Percentiles rank a stretch among this genome's conserved stretches.
Evolutionary conservation across 2,797 vertebrate genomes (phyloP).

Genomic region (Lepus oiostolus): DNA sequence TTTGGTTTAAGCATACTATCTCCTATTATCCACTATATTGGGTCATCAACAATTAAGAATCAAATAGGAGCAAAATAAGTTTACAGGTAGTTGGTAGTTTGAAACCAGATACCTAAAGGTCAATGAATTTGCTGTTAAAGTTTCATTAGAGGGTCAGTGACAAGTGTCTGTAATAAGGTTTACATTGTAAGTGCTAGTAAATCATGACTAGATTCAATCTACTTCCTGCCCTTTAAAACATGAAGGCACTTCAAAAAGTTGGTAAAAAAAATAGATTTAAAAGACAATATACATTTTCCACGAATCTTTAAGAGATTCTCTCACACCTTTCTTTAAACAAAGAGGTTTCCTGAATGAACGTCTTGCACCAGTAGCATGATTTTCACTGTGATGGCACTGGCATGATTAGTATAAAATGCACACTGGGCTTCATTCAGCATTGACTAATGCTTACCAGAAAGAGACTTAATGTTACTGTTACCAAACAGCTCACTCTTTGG

Average conservation of each 20-base stretch:
- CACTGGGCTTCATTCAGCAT: not conserved
- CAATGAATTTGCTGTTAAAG: not conserved
- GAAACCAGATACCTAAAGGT: not conserved
- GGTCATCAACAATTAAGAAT: not conserved
- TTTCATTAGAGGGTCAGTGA: not conserved
- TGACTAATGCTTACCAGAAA: not conserved
- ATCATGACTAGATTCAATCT: not conserved
- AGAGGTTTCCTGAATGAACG: not conserved
- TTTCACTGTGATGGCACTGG: not conserved
- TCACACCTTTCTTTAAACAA: not conserved
- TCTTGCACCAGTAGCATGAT: not conserved
- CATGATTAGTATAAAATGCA: slow-evolving; percentile 25
- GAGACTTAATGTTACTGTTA: not conserved
- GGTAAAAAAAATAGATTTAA: no score
- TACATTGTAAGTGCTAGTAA: not conserved
- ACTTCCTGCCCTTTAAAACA: not conserved
- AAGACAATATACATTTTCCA: no score
- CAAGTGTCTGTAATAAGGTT: not conserved
- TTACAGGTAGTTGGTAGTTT: not conserved
- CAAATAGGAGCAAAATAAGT: slow-evolving; percentile 22
- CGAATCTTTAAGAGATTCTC: no score
- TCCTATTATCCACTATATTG: not conserved
- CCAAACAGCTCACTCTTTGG: not conserved
- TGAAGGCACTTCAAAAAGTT: no score
- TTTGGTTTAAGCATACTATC: slow-evolving; percentile 22